A percentile compares a stretch with the other conserved stretches of the same genome.
Evolutionary conservation across 2,888 invertebrate species (phyloP).

Genomic region (Limnephilus auricula): DNA sequence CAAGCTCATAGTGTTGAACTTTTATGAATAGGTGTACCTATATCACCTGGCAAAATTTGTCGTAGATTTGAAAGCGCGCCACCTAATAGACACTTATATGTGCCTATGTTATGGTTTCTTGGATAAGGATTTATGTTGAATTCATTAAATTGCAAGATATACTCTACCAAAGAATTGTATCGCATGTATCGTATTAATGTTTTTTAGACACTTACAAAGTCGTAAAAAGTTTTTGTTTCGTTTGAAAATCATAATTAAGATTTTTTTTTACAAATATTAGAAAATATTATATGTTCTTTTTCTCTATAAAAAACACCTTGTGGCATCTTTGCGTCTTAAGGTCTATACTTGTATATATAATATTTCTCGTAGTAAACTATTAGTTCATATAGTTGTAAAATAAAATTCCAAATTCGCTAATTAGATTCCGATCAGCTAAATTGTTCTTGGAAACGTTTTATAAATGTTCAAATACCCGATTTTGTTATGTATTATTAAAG

Average conservation of each 20-base stretch:
- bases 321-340: no score
- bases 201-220: not conserved
- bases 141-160: not conserved
- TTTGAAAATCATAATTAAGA: not conserved
- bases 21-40: not conserved
- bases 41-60: not conserved
- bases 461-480: no score
- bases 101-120: not conserved
- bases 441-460: no score
- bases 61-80: not conserved
- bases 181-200: not conserved
- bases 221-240: not conserved
- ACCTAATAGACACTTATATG: no score
- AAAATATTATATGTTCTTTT: not conserved
- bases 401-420: no score
- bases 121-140: not conserved
- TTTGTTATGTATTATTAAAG: no score
- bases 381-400: not conserved
- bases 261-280: not conserved
- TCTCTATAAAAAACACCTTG: no score
- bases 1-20: not conserved
- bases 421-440: no score
- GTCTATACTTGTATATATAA: not conserved
- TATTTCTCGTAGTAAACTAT: not conserved
- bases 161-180: not conserved